Conservation (phyloP, 2,888 invertebrate genomes). For the Itoplectis maculator region DNA sequence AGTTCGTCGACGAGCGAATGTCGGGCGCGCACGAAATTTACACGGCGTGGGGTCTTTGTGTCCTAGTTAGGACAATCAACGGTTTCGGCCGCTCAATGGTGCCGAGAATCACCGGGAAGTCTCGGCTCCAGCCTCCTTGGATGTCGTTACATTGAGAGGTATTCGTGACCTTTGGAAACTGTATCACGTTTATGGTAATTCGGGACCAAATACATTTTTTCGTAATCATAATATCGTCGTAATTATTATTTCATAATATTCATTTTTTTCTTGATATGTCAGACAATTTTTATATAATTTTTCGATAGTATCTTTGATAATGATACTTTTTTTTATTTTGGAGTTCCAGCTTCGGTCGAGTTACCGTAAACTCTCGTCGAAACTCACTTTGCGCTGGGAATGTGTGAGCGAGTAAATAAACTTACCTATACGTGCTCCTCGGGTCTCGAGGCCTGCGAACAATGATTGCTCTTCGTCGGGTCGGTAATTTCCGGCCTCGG, state of each 20-base stretch:
- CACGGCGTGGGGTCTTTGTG: constrained; percentile 77
- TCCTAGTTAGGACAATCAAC: constrained; percentile 76
- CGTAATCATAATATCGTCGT: no score
- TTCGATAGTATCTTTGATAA: no score
- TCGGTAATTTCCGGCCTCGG: constrained; percentile 70
- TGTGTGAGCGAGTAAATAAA: not conserved
- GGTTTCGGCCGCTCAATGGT: constrained; percentile 47
- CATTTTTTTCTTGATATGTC: no score
- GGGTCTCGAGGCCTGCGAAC: constrained; percentile 66
- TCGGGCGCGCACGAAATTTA: constrained; percentile 66
- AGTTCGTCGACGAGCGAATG: constrained; percentile 31
- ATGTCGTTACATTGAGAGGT: constrained; percentile 41
- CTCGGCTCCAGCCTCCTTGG: constrained; percentile 42
- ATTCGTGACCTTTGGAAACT: constrained; percentile 53
- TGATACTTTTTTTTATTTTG: no score
- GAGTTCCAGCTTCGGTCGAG: no score
- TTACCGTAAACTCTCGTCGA: no score
- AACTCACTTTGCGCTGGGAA: no score
- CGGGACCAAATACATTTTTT: no score
- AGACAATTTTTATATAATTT: no score
- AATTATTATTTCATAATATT: no score
- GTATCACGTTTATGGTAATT: not conserved
- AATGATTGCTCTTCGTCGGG: constrained; percentile 73
- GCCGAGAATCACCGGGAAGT: constrained; percentile 59
- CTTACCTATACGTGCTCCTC: constrained; percentile 77